Evolutionary conservation across 2,797 vertebrate genomes (phyloP).

Genomic region (Ctenopoma multispine): DNA sequence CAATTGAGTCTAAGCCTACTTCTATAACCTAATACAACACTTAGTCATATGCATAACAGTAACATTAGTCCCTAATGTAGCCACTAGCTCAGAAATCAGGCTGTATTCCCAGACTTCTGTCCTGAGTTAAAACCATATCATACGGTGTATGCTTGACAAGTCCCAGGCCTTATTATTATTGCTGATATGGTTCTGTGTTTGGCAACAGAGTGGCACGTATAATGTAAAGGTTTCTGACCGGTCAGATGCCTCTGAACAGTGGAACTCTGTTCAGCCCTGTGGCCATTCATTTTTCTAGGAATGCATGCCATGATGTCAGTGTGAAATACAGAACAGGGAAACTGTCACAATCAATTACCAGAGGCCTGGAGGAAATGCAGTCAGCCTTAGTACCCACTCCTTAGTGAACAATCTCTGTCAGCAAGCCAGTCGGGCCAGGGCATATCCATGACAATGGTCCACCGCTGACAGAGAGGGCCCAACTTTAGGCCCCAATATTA

Average conservation of each 20-base stretch:
- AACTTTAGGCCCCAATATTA: not conserved
- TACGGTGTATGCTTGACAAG: not conserved
- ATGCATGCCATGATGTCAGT: constrained; percentile 71
- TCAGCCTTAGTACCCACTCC: constrained; percentile 51
- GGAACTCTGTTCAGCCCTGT: constrained; percentile 62
- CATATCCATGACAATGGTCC: constrained; percentile 31
- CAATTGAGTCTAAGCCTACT: not conserved
- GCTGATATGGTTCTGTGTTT: constrained; percentile 25
- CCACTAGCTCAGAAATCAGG: not conserved
- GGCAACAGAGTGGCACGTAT: constrained; percentile 10
- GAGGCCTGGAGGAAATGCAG: constrained; percentile 63
- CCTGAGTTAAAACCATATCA: not conserved
- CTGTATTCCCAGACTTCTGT: not conserved
- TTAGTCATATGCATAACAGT: not conserved
- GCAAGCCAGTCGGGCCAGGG: constrained; percentile 21
- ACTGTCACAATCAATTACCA: constrained; percentile 77
- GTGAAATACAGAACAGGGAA: constrained; percentile 73
- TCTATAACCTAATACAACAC: not conserved
- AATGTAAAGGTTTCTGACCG: constrained; percentile 58
- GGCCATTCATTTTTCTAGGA: constrained; percentile 68
- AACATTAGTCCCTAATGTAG: not conserved
- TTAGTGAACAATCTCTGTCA: constrained; percentile 53
- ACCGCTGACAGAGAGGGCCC: constrained; percentile 7
- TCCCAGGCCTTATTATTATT: constrained; percentile 3
- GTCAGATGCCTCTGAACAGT: constrained; percentile 65